These are phyloP conservation scores for Drosophila funebris DNA, from an alignment of 1,140 invertebrate genomes.

Conservation along the genomic window DNA sequence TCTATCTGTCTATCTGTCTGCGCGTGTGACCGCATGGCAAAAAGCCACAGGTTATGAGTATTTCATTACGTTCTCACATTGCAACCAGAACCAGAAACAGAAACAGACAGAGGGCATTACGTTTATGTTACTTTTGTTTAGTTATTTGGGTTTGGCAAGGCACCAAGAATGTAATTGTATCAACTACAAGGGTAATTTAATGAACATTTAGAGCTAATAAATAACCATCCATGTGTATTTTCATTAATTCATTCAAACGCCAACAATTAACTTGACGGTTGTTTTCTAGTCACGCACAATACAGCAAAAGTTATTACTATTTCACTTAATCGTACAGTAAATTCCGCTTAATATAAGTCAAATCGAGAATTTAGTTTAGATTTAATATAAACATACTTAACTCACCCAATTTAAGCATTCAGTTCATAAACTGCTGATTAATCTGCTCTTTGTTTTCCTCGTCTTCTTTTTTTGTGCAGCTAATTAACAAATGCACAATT, in stretches of 20 bases:
- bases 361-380: no score
- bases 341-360: background rate
- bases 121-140: slow-evolving; percentile 58
- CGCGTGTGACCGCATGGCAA: slow-evolving; percentile 72
- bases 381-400: no score
- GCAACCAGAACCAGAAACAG: slow-evolving; percentile 12
- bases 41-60: slow-evolving; percentile 80
- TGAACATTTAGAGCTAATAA: slow-evolving; percentile 10
- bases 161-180: slow-evolving; percentile 53
- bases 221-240: slow-evolving; percentile 1
- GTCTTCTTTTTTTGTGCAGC: no score
- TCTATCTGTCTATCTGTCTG: slow-evolving; percentile 5
- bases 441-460: no score
- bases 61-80: slow-evolving; percentile 68
- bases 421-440: no score
- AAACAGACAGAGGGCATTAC: slow-evolving; percentile 16
- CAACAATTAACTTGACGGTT: background rate
- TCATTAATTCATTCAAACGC: background rate
- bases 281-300: background rate
- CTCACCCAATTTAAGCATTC: no score
- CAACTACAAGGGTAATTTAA: slow-evolving; percentile 8
- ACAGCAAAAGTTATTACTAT: no score
- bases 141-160: slow-evolving; percentile 54
- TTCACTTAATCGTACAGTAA: background rate
- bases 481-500: no score